These are phyloP conservation scores for Lycocerus yunnanus DNA, from an alignment of 2,888 invertebrate species.

Conservation along the genomic window DNA sequence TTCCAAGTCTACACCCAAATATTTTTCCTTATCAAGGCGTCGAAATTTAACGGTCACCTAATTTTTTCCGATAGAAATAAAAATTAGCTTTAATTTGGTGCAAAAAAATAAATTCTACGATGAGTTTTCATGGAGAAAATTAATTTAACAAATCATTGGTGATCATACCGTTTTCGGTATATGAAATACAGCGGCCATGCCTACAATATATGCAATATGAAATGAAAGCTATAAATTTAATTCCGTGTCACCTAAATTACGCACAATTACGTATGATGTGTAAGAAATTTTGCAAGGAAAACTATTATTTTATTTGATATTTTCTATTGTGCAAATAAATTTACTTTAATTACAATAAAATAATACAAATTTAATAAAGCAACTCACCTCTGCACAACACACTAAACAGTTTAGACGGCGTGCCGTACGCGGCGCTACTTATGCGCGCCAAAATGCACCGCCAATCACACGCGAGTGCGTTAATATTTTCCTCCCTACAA, in stretches of 20 bases:
- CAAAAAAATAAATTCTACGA: conserved; percentile 25
- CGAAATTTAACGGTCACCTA: conserved; percentile 31
- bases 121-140: conserved; percentile 40
- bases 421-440: conserved; percentile 48
- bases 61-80: conserved; percentile 32
- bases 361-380: conserved; percentile 46
- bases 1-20: conserved; percentile 53
- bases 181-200: conserved; percentile 49
- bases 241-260: conserved; percentile 42
- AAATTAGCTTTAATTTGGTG: conserved; percentile 47
- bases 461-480: conserved; percentile 42
- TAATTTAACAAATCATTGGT: conserved; percentile 49
- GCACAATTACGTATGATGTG: conserved; percentile 36
- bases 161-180: conserved; percentile 37
- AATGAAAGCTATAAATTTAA: conserved; percentile 45
- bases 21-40: conserved; percentile 44
- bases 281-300: conserved; percentile 51
- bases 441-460: conserved; percentile 50
- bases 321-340: conserved; percentile 45
- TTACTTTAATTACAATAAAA: conserved; percentile 51
- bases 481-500: background rate
- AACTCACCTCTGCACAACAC: conserved; percentile 45
- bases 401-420: conserved; percentile 43
- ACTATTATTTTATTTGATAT: conserved; percentile 51
- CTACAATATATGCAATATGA: conserved; percentile 48